Evolutionary conservation across 2,113 vertebrate species (phyloP).

Genomic region (Regulus satrapa): DNA sequence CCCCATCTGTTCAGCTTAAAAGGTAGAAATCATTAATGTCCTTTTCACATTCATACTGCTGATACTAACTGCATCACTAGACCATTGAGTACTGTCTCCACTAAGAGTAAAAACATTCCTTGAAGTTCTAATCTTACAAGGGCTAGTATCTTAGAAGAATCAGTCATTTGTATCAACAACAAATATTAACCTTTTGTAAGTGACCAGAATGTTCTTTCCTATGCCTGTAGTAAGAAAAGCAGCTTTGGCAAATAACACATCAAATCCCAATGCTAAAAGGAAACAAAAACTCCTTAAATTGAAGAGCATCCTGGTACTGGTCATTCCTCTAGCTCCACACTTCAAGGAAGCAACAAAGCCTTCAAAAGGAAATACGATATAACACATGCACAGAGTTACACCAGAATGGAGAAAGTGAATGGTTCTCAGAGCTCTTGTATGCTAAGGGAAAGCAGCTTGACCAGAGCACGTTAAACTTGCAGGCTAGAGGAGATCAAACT

Average conservation of each 20-base stretch:
- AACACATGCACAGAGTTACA: neutral
- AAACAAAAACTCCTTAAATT: neutral
- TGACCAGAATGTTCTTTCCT: neutral
- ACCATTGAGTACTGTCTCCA: neutral
- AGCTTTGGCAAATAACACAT: neutral
- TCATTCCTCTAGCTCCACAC: rapidly evolving
- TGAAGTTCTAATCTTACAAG: neutral
- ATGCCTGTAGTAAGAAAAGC: neutral
- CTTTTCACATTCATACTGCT: neutral
- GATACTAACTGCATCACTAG: neutral
- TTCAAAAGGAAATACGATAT: neutral
- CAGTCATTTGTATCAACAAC: neutral
- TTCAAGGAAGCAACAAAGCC: neutral
- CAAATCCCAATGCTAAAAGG: neutral
- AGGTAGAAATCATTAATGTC: neutral
- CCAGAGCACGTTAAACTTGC: neutral
- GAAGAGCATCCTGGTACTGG: neutral
- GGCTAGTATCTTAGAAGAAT: neutral
- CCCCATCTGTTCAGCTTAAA: neutral
- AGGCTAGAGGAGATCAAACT: neutral
- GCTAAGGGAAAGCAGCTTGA: neutral
- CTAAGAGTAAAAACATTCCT: neutral
- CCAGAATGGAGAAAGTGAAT: neutral
- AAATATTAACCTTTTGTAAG: neutral
- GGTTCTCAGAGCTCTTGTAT: neutral